Evolutionary conservation across 1,140 invertebrate species (phyloP), one percentile per base, ranked within the genome.

Genomic region (Euwallacea fornicatus): DNA sequence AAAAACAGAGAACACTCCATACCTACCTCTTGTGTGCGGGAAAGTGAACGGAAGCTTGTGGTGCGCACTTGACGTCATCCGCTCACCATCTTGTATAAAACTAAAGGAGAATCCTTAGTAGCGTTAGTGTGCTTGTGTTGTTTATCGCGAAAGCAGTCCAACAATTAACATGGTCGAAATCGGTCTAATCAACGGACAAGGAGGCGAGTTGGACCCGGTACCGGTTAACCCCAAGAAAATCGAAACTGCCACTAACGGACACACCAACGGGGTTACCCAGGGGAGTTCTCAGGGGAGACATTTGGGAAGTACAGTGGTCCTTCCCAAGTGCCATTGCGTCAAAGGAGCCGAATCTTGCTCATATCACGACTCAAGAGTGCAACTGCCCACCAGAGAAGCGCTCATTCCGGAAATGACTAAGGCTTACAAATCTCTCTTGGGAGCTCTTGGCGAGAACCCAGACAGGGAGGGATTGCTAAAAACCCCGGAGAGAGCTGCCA

Each of bases 401-500:
- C 85, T 95, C 8, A 81, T 96, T 8, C 93, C 93, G 0, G 92
- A 94, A 79, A 94, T 96, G 93, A 89, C 93, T 2, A 86, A 87
- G 55, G 92, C 92, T 11, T 97, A 96, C 82, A 88, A 87, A 75
- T 84, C 93, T 9, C 83, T 97, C 4, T 81, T 97, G 44, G 85
- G 87, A 64, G 86, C 86, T 0, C 83, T 99, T 8, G 97, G 97
- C 16, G 98, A 99, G 83, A 94, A 99, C 83, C 91, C 95, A 0
- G 88, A 92, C 53, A 86, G 98, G 43, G 93, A 95, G 76, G 98
- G 98, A 7, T 86, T 99, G 0, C 81, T 97, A 50, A 98, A 98
- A 84, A 99, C 98, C 0, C 98, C 98, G 0, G 95, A 98, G 81
- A 83, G 98, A 64, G 98, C 98, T 0, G 98, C 98, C 56, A 99